Evolutionary conservation across 2,113 vertebrate species (phyloP).

Genomic region (Gavialis gangeticus): DNA sequence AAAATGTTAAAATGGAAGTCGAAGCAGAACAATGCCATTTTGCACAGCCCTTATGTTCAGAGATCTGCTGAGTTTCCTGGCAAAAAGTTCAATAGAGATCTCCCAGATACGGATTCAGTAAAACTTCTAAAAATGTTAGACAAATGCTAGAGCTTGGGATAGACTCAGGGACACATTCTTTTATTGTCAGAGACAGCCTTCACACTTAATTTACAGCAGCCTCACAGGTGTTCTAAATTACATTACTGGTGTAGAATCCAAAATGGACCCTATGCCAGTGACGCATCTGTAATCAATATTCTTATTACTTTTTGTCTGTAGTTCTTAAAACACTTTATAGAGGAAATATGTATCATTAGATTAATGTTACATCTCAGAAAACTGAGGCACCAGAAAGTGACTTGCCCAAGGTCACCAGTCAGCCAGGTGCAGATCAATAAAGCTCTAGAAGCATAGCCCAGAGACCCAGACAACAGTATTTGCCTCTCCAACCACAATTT

Average conservation of each 20-base stretch:
- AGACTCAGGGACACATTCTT: fast-evolving
- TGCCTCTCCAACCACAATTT: too few relatives aligned
- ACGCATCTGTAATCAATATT: neutral
- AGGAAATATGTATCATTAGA: neutral
- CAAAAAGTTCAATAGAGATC: neutral
- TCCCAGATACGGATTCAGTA: conserved; percentile 1
- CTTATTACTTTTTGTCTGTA: neutral
- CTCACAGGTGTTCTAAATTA: neutral
- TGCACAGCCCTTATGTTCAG: too few relatives aligned
- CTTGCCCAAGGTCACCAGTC: neutral
- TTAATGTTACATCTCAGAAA: neutral
- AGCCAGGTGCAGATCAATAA: neutral
- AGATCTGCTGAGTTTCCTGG: neutral
- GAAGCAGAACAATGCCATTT: too few relatives aligned
- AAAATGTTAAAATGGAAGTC: too few relatives aligned
- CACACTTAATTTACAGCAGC: neutral
- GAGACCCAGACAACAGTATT: too few relatives aligned
- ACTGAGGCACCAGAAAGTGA: neutral
- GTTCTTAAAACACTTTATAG: neutral
- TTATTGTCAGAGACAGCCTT: neutral
- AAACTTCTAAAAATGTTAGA: neutral
- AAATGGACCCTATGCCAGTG: neutral
- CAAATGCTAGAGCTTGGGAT: neutral
- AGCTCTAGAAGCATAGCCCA: too few relatives aligned
- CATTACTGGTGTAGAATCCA: neutral